phyloP scores from a whole-genome alignment of 2,113 vertebrate species.

The Tyto alba region DNA sequence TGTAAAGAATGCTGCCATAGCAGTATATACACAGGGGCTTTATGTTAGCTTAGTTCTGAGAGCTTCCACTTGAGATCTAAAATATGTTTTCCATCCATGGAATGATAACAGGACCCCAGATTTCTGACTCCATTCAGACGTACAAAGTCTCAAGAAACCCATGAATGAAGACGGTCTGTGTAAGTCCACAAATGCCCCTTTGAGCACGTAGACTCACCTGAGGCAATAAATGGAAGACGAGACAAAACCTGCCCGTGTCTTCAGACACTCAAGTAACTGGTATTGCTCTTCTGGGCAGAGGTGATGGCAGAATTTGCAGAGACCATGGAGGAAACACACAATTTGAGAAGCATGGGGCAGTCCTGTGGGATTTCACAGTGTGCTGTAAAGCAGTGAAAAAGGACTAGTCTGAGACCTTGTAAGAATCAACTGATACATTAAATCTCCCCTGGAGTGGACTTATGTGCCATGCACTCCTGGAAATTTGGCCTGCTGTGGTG shows the following conservation, averaged over 20 bases:
- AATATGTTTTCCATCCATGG: background rate
- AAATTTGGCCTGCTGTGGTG: background rate
- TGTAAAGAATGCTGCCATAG: background rate
- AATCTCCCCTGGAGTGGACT: background rate
- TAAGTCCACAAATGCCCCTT: background rate
- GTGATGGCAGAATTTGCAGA: background rate
- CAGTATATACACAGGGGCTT: background rate
- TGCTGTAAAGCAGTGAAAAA: background rate
- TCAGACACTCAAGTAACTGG: background rate
- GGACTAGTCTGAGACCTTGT: background rate
- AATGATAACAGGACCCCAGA: background rate
- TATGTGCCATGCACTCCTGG: accelerated
- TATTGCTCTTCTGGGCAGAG: background rate
- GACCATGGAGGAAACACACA: background rate
- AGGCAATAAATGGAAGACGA: background rate
- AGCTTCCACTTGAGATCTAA: background rate
- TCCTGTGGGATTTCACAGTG: background rate
- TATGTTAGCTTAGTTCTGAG: background rate
- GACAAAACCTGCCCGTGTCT: background rate
- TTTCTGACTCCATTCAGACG: background rate
- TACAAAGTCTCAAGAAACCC: background rate
- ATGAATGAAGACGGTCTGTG: background rate
- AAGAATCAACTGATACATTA: background rate
- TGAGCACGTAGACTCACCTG: background rate
- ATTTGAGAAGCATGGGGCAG: background rate